A percentile compares a stretch with the other conserved stretches of the same genome.
Conservation (phyloP, 2,797 vertebrate species). For the Limosa lapponica region DNA sequence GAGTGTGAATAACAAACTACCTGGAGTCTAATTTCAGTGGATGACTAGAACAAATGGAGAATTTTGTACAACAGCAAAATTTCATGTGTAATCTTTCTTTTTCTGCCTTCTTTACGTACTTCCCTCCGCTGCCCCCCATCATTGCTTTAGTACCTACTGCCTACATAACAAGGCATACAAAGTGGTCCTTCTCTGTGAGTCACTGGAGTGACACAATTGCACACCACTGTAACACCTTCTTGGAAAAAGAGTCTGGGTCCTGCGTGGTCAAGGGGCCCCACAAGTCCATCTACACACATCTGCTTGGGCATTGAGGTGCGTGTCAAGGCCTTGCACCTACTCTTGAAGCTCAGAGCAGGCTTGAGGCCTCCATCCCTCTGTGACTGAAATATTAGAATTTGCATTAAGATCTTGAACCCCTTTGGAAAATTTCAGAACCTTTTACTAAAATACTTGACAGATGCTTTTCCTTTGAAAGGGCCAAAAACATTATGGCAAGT, state of each 20-base stretch:
- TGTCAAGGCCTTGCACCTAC: not conserved
- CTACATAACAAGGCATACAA: not conserved
- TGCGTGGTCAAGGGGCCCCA: not conserved
- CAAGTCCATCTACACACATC: not conserved
- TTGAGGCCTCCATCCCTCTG: not conserved
- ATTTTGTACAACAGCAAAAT: not conserved
- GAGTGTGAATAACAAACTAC: not conserved
- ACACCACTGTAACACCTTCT: not conserved
- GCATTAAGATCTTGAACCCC: not conserved
- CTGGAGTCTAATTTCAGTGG: not conserved
- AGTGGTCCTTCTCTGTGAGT: not conserved
- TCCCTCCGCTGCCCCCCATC: fast-evolving
- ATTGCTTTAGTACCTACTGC: not conserved
- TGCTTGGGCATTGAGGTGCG: not conserved
- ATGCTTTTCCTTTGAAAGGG: not conserved
- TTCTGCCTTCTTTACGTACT: not conserved
- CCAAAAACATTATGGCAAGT: not conserved
- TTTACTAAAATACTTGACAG: not conserved
- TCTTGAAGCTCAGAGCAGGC: not conserved
- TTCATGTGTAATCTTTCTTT: not conserved
- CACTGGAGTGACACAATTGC: not conserved
- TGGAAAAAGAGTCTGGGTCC: not conserved
- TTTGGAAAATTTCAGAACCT: not conserved
- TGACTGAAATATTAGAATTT: not conserved
- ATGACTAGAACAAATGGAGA: not conserved